Base-by-base conservation (phyloP, 2,888 invertebrate species). In the Colletes collaris region DNA sequence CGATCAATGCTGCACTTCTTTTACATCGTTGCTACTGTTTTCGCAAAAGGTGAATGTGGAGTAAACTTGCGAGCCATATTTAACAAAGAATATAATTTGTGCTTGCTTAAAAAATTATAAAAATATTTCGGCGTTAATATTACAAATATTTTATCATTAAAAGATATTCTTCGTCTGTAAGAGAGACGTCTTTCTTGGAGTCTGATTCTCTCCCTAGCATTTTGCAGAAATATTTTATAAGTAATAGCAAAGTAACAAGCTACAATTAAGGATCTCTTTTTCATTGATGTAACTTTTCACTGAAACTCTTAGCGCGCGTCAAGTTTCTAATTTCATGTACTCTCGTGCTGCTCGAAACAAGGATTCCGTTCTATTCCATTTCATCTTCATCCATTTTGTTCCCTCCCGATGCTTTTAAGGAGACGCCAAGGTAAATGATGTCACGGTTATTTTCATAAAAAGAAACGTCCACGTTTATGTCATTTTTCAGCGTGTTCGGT, bases 321-420 rank as follows among this genome's bases (percentile, higher is more conserved):
- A 11, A 53, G 11, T 58, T 64, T 55, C 46, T 68, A 75, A 67
- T 77, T 77, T 75, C 52, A 37, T 58, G 67, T 46, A 52, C 10
- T 40, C 56, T 50, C 52, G 35, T 16, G 19, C 3, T 11, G 10
- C 56, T n/a, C 8, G 62, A 52, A 56, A 19, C 16, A 3, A 13
- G 56, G 13, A 49, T 63, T 63, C 10, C 46, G 6, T 67, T 59
- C 16, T 5, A 5, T 4, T 55, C 19, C 59, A 16, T 76, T 50
- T 50, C 53, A 13, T n/a, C 37, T 53, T 40, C 52, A 1, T 74
- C 40, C 53, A 16, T 53, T 49, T 19, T 56, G 8, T 56, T 62
- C 44, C 10, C 44, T 3, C 10, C 8, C 27, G 64, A 64, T 10
- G 60, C 65, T 62, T 62, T 74, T 35, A 35, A 66, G 44, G 6